Percentiles rank a stretch among this genome's conserved stretches.
Evolutionary conservation across 2,113 vertebrate species (phyloP).

Genomic region (Mesembrinibis cayennensis): DNA sequence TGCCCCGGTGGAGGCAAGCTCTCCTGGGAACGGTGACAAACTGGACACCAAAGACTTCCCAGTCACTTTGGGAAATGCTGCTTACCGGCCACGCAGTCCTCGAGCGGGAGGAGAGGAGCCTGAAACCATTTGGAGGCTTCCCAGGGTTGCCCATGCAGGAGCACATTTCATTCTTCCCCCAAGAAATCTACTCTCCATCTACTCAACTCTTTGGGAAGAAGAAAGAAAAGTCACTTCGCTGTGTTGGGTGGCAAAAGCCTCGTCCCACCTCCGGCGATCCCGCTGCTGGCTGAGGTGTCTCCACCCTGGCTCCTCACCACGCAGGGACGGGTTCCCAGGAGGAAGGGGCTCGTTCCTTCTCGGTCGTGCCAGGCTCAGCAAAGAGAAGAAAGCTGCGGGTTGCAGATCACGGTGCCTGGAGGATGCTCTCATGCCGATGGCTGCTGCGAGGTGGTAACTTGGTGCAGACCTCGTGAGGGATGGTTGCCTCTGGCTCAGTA

Average conservation of each 20-base stretch:
- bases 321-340: not conserved
- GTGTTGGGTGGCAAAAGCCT: not conserved
- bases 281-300: not conserved
- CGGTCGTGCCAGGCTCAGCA: rapidly evolving
- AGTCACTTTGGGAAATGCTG: not conserved
- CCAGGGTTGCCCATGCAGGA: not conserved
- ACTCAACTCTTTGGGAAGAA: not conserved
- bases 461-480: not conserved
- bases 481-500: not conserved
- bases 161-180: not conserved
- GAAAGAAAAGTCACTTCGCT: not conserved
- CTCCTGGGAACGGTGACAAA: not conserved
- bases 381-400: not conserved
- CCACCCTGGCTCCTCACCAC: rapidly evolving
- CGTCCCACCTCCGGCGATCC: rapidly evolving
- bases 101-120: not conserved
- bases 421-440: not conserved
- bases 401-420: not conserved
- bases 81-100: rapidly evolving
- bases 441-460: not conserved
- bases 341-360: not conserved
- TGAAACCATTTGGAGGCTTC: not conserved
- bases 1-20: not conserved
- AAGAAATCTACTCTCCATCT: not conserved
- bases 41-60: not conserved